Conservation (phyloP, 2,113 vertebrate genomes). For the human region DNA sequence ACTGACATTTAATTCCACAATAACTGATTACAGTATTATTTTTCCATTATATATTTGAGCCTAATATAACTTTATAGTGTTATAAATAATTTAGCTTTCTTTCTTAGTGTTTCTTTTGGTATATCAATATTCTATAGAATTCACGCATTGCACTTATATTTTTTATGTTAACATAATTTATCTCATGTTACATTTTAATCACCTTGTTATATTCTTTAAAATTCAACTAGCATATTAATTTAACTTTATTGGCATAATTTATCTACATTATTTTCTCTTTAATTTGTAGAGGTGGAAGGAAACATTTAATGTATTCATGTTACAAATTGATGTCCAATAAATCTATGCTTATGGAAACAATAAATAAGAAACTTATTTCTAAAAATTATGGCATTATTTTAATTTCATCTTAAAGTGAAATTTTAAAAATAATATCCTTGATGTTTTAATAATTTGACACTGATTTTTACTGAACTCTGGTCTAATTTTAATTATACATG, state of each 20-base stretch:
- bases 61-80: slow-evolving; percentile 31
- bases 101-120: background rate
- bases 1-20: slow-evolving; percentile 64
- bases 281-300: background rate
- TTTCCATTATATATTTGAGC: slow-evolving; percentile 49
- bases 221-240: background rate
- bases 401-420: background rate
- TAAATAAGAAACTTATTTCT: background rate
- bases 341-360: background rate
- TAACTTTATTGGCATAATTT: background rate
- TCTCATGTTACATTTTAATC: slow-evolving; percentile 46
- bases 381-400: background rate
- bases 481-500: background rate
- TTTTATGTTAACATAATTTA: slow-evolving; percentile 48
- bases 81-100: slow-evolving; percentile 59
- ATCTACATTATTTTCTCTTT: background rate
- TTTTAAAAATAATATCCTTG: background rate
- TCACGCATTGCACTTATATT: background rate
- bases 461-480: background rate
- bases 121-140: slow-evolving; percentile 55
- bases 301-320: background rate
- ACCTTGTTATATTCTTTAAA: slow-evolving; percentile 7
- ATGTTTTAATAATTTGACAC: background rate
- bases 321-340: background rate
- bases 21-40: slow-evolving; percentile 61